These are phyloP conservation scores for Anoplius nigerrimus DNA, from an alignment of 2,888 invertebrate species.

Conservation along the genomic window DNA sequence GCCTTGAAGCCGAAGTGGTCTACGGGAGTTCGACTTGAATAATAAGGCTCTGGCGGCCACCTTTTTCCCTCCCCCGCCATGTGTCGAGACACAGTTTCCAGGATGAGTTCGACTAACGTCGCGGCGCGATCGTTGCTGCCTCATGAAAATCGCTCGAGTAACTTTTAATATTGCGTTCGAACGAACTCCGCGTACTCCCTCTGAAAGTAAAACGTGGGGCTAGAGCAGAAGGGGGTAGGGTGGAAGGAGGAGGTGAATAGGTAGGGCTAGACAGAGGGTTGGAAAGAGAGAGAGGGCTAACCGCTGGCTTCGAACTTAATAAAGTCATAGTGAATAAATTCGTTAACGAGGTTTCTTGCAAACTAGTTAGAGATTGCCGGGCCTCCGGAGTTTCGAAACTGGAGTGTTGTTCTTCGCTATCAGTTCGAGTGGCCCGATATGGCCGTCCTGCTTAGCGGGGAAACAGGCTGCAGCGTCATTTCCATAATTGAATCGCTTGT, in stretches of 20 bases:
- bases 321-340: constrained; percentile 51
- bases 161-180: constrained; percentile 28
- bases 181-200: neutral
- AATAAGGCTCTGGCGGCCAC: neutral
- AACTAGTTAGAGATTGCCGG: constrained; percentile 49
- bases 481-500: constrained; percentile 27
- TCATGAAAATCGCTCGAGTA: constrained; percentile 16
- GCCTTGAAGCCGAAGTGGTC: too few relatives aligned
- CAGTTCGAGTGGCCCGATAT: constrained; percentile 21
- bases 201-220: neutral
- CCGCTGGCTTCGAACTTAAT: constrained; percentile 39
- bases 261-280: constrained; percentile 7
- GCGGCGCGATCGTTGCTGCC: constrained; percentile 8
- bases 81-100: neutral
- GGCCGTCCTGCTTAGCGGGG: constrained; percentile 21
- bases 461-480: constrained; percentile 21
- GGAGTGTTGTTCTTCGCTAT: constrained; percentile 40
- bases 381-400: constrained; percentile 31
- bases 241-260: neutral
- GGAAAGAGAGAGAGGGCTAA: constrained; percentile 27
- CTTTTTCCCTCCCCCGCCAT: neutral
- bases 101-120: neutral
- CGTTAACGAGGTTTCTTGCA: constrained; percentile 53
- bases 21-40: neutral
- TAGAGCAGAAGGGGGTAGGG: neutral